A percentile compares a stretch with the other conserved stretches of the same genome.
Evolutionary conservation across 2,888 invertebrate genomes (phyloP).

Genomic region (Linnaemya tessellans): DNA sequence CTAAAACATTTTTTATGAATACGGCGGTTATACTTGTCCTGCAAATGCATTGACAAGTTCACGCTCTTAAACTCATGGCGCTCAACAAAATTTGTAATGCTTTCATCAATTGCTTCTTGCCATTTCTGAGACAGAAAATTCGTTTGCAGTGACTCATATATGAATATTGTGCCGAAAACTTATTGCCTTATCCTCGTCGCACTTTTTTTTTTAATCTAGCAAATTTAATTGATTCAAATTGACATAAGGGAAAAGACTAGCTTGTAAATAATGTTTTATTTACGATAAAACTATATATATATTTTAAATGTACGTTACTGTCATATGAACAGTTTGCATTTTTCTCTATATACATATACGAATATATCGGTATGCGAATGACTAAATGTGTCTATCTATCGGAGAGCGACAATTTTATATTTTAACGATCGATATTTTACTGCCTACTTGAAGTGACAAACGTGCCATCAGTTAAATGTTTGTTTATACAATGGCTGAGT

Average conservation of each 20-base stretch:
- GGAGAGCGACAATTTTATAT: slow-evolving; percentile 65
- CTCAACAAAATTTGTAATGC: too few relatives aligned
- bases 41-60: too few relatives aligned
- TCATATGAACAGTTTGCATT: slow-evolving; percentile 34
- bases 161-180: background rate
- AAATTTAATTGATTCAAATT: slow-evolving; percentile 25
- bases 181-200: background rate
- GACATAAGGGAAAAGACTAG: slow-evolving; percentile 2
- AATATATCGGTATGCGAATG: slow-evolving; percentile 34
- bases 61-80: too few relatives aligned
- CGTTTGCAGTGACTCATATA: background rate
- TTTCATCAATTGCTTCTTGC: too few relatives aligned
- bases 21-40: too few relatives aligned
- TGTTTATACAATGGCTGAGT: slow-evolving; percentile 37
- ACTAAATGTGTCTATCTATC: slow-evolving; percentile 38
- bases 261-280: slow-evolving; percentile 29
- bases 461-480: slow-evolving; percentile 61
- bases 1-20: too few relatives aligned
- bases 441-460: slow-evolving; percentile 73
- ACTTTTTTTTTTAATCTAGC: slow-evolving; percentile 10
- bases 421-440: slow-evolving; percentile 78
- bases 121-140: too few relatives aligned
- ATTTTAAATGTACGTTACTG: slow-evolving; percentile 14
- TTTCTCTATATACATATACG: slow-evolving; percentile 55
- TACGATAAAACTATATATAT: background rate